Conservation (phyloP, 2,113 vertebrate species). For the Scolopax mira region DNA sequence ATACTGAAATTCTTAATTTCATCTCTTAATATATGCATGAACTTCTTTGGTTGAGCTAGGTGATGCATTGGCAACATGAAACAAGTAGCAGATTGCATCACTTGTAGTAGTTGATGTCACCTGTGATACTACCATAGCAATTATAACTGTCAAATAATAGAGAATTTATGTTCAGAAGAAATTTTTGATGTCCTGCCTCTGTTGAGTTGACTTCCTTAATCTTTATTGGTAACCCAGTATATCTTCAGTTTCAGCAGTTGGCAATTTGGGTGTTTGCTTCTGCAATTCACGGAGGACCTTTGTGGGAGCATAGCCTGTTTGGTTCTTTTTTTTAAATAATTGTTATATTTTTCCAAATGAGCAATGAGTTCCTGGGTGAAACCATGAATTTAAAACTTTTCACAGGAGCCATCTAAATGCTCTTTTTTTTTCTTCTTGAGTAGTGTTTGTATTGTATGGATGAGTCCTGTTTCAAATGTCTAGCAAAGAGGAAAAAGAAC, state of each 20-base stretch:
- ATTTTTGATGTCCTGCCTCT: not conserved
- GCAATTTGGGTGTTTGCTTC: not conserved
- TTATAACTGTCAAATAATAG: not conserved
- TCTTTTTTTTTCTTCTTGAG: not conserved
- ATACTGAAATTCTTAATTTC: no score
- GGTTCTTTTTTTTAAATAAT: not conserved
- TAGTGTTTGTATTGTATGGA: not conserved
- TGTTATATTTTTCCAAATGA: not conserved
- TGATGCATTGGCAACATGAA: accelerated
- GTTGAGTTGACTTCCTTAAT: not conserved
- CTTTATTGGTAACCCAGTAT: not conserved
- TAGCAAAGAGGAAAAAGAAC: not conserved
- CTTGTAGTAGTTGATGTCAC: not conserved
- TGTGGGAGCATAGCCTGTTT: not conserved
- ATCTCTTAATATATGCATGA: not conserved
- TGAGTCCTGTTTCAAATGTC: not conserved
- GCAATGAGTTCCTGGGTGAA: not conserved
- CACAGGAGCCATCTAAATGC: not conserved
- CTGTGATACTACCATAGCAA: not conserved
- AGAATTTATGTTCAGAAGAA: not conserved
- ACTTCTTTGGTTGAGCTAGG: not conserved
- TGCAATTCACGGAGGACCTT: not conserved
- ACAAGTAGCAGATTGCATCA: not conserved
- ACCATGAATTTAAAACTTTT: not conserved
- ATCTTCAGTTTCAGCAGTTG: not conserved